A percentile compares a stretch with the other conserved stretches of the same genome.
Evolutionary conservation across 2,888 invertebrate species (phyloP).

Genomic region (Papilio elwesi): DNA sequence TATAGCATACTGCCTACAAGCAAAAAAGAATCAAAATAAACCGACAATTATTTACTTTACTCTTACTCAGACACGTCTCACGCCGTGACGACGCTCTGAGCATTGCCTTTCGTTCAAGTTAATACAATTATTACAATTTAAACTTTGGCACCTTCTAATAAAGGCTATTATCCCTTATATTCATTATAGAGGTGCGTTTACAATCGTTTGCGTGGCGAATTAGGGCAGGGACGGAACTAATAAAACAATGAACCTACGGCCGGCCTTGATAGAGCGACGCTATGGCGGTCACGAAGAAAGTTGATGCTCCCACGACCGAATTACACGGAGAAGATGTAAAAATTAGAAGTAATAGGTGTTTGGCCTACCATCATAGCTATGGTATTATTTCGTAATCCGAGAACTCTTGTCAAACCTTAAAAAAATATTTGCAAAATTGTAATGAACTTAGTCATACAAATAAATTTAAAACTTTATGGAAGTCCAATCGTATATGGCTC

Average conservation of each 20-base stretch:
- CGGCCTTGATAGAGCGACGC: slow-evolving; percentile 52
- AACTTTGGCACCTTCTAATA: not conserved
- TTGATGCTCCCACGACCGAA: slow-evolving; percentile 15
- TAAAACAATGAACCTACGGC: slow-evolving; percentile 60
- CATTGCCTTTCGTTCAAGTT: slow-evolving; percentile 47
- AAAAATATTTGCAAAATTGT: too few relatives aligned
- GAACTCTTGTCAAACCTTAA: too few relatives aligned
- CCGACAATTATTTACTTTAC: slow-evolving; percentile 40
- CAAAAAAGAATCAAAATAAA: not conserved
- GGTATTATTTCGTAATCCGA: not conserved
- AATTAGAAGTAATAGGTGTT: not conserved
- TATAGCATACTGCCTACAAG: not conserved
- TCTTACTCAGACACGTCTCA: slow-evolving; percentile 36
- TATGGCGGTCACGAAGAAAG: slow-evolving; percentile 41
- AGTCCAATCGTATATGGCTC: too few relatives aligned
- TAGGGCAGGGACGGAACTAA: slow-evolving; percentile 56
- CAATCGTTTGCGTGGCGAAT: slow-evolving; percentile 55
- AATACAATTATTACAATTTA: slow-evolving; percentile 40
- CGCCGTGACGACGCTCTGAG: slow-evolving; percentile 41
- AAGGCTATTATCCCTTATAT: slow-evolving; percentile 20
- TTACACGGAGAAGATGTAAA: not conserved
- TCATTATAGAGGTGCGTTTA: slow-evolving; percentile 36
- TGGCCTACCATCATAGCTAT: not conserved
- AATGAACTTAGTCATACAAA: too few relatives aligned
- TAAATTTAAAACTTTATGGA: too few relatives aligned